Evolutionary conservation across 2,113 vertebrate species (phyloP).

Genomic region (Rallus limicola): DNA sequence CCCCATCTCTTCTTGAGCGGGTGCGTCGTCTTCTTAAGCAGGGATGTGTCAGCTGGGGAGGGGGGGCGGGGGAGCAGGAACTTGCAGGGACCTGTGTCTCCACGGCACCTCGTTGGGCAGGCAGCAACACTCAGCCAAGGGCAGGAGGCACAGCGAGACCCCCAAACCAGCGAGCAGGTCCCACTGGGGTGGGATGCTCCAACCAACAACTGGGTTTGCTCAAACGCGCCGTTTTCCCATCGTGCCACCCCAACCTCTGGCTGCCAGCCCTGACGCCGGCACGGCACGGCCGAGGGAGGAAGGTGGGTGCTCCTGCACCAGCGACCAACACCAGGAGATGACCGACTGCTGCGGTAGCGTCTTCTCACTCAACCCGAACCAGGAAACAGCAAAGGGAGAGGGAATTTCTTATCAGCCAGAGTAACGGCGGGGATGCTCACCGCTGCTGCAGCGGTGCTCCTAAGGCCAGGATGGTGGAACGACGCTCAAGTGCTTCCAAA

Average conservation of each 20-base stretch:
- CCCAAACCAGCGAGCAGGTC: not conserved
- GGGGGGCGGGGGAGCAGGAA: not conserved
- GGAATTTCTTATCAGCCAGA: not conserved
- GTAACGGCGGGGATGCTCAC: not conserved
- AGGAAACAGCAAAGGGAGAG: not conserved
- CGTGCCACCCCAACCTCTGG: not conserved
- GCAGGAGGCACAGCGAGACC: not conserved
- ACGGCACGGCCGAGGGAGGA: not conserved
- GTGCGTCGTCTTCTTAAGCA: not conserved
- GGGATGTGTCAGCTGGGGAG: not conserved
- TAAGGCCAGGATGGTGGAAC: not conserved
- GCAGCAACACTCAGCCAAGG: not conserved
- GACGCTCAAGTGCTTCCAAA: not conserved
- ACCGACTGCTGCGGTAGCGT: not conserved
- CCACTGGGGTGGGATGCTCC: not conserved
- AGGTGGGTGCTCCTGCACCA: not conserved
- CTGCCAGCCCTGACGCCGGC: rapidly evolving
- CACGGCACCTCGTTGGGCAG: rapidly evolving
- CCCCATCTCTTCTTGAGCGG: not conserved
- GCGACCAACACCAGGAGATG: not conserved
- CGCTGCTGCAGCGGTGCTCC: rapidly evolving
- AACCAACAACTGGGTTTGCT: not conserved
- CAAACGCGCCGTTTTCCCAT: rapidly evolving
- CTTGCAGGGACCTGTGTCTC: not conserved
- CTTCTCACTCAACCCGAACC: not conserved